phyloP scores from a whole-genome alignment of 2,888 invertebrate genomes.

The Chironomus tentans region DNA sequence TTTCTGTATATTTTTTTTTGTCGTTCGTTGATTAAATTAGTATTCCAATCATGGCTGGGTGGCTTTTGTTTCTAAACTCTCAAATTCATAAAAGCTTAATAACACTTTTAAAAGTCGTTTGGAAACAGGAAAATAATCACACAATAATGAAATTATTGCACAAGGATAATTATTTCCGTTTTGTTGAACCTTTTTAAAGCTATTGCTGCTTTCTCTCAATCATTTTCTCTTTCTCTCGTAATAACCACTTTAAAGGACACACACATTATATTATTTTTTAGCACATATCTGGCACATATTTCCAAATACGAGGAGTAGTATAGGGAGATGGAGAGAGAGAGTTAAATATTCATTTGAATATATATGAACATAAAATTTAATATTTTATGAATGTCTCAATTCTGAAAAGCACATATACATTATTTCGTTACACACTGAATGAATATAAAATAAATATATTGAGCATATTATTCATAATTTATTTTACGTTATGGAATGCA shows the following conservation, averaged over 20 bases:
- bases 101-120: neutral
- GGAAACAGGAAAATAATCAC: neutral
- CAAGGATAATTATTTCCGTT: neutral
- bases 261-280: neutral
- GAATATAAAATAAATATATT: neutral
- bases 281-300: neutral
- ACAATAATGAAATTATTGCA: neutral
- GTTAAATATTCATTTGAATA: neutral
- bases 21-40: neutral
- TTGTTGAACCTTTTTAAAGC: neutral
- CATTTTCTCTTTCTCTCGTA: neutral
- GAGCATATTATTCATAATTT: neutral
- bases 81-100: neutral
- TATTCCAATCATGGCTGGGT: neutral
- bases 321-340: too few relatives aligned
- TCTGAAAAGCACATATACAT: neutral
- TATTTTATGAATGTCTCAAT: conserved; percentile 4
- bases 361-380: conserved; percentile 4
- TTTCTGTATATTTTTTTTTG: neutral
- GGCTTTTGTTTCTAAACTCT: neutral
- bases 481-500: too few relatives aligned
- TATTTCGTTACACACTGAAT: neutral
- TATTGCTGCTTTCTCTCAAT: neutral
- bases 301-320: neutral
- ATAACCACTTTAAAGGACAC: neutral